Percentiles rank a stretch among this genome's conserved stretches.
These are phyloP conservation scores for Xerus inauris DNA, from an alignment of 2,113 vertebrate genomes.

Conservation along the genomic window DNA sequence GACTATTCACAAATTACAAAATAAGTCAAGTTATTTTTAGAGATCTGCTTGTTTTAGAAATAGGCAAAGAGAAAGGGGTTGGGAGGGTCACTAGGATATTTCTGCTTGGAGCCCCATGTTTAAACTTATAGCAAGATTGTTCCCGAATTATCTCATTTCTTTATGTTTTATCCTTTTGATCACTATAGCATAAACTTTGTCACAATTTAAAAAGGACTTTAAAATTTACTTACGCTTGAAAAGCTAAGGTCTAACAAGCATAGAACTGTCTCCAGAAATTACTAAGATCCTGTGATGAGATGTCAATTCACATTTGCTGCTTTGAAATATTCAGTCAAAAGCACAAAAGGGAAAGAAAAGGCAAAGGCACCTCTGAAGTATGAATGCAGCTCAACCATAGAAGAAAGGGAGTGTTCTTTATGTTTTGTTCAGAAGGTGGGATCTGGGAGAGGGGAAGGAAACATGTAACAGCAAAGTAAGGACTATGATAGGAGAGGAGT, in stretches of 20 bases:
- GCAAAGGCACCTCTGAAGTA: neutral
- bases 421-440: neutral
- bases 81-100: neutral
- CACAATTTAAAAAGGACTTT: neutral
- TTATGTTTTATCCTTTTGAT: neutral
- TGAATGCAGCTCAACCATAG: neutral
- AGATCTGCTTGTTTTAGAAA: neutral
- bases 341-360: neutral
- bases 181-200: neutral
- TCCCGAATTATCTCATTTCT: neutral
- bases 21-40: neutral
- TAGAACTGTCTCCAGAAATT: neutral
- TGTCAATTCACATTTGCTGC: neutral
- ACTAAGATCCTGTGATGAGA: neutral
- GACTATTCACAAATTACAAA: neutral
- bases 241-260: neutral
- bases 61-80: neutral
- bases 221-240: neutral
- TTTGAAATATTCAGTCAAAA: neutral
- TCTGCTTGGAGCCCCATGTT: neutral
- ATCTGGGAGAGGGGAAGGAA: neutral
- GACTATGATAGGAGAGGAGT: too few species aligned
- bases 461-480: neutral
- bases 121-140: neutral
- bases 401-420: neutral